phyloP scores from a whole-genome alignment of 1,140 invertebrate genomes.

The Riptortus pedestris region DNA sequence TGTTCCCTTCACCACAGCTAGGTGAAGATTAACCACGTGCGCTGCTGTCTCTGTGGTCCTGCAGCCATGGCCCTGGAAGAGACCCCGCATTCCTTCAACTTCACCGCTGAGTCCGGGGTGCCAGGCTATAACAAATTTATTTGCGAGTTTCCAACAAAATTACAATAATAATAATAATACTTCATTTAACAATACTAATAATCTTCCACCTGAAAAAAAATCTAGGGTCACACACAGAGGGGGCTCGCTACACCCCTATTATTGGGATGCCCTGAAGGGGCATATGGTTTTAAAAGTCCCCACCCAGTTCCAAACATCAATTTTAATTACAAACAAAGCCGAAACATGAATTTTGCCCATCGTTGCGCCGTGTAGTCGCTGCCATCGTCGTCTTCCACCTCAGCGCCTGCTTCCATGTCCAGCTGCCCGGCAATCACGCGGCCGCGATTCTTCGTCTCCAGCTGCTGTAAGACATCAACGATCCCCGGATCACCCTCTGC shows the following conservation, averaged over 20 bases:
- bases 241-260: neutral
- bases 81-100: neutral
- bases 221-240: neutral
- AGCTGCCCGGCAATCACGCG: neutral
- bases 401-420: neutral
- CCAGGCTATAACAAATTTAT: neutral
- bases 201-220: neutral
- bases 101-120: neutral
- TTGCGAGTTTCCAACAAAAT: neutral
- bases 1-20: neutral
- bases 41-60: neutral
- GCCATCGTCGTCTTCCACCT: too few relatives aligned
- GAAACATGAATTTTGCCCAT: too few relatives aligned
- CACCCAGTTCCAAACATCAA: too few relatives aligned
- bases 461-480: neutral
- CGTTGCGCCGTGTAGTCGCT: too few relatives aligned
- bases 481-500: neutral
- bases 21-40: neutral
- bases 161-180: neutral
- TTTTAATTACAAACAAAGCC: too few relatives aligned
- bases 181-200: too few relatives aligned
- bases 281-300: neutral
- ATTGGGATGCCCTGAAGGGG: neutral
- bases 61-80: neutral
- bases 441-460: neutral